A percentile compares a stretch with the other conserved stretches of the same genome.
phyloP scores from a whole-genome alignment of 2,113 vertebrate genomes.

The Oceanites oceanicus region DNA sequence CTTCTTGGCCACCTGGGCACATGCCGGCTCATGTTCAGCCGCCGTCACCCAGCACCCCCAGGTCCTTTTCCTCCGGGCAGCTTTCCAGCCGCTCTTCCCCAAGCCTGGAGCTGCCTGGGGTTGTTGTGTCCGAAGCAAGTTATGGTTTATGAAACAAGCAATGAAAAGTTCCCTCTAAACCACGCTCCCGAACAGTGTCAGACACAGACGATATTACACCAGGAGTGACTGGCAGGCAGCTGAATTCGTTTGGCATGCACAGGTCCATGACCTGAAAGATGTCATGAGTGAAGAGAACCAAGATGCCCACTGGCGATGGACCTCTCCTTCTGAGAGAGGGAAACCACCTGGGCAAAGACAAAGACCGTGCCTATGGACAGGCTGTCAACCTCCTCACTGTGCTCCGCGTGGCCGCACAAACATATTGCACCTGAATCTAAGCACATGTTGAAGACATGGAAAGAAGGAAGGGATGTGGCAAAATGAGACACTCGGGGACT shows the following conservation, averaged over 20 bases:
- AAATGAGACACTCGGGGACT: not conserved
- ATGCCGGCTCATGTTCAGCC: too few relatives aligned
- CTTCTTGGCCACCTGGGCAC: too few relatives aligned
- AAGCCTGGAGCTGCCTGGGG: too few relatives aligned
- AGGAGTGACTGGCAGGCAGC: not conserved
- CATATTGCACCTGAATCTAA: accelerated
- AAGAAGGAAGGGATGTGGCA: not conserved
- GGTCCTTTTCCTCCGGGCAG: too few relatives aligned
- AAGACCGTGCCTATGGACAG: not conserved
- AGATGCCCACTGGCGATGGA: not conserved
- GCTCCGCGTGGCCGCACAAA: not conserved
- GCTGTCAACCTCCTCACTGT: not conserved
- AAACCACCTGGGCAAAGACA: not conserved
- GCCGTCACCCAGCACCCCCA: too few relatives aligned
- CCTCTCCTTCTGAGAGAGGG: not conserved
- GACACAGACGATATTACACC: not conserved
- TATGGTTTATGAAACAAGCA: not conserved
- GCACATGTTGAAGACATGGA: accelerated
- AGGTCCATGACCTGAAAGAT: not conserved
- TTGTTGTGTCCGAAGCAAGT: too few relatives aligned
- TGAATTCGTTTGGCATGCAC: not conserved
- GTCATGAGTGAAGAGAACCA: not conserved
- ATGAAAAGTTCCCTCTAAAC: not conserved
- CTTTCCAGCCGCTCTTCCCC: too few relatives aligned
- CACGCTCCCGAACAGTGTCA: accelerated